These are phyloP conservation scores for Drosophila virilis DNA, from an alignment of 1,140 invertebrate genomes.

Conservation along the genomic window DNA sequence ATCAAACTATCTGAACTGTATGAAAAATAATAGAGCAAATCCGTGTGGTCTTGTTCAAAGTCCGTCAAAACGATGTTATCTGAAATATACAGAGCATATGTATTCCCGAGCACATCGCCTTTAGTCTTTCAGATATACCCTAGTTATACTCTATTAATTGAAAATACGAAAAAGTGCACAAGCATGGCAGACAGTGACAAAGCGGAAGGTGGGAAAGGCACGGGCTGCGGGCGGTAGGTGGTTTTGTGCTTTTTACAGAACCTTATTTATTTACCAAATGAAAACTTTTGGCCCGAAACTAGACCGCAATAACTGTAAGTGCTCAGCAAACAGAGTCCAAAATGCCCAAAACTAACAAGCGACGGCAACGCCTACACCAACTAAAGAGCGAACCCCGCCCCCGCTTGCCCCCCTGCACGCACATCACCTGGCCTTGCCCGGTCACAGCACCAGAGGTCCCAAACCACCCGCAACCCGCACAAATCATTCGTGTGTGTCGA, in stretches of 20 bases:
- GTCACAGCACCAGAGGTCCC: constrained; percentile 3
- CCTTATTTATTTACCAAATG: constrained; percentile 68
- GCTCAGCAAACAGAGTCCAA: constrained; percentile 63
- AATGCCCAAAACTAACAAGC: constrained; percentile 47
- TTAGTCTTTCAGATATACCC: background rate
- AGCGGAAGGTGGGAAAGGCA: background rate
- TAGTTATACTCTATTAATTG: background rate
- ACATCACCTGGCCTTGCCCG: constrained; percentile 3
- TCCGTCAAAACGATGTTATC: background rate
- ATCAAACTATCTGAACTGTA: background rate
- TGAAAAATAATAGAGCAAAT: too few species aligned
- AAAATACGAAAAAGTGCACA: too few species aligned
- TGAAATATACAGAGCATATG: background rate
- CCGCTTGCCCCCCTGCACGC: background rate
- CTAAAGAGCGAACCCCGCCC: constrained; percentile 26
- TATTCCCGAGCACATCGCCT: too few species aligned
- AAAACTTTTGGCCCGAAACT: constrained; percentile 56
- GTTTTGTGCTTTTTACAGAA: constrained; percentile 10
- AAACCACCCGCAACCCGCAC: background rate
- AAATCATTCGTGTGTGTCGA: constrained; percentile 53
- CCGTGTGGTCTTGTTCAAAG: background rate
- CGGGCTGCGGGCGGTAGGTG: background rate
- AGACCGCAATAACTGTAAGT: constrained; percentile 80
- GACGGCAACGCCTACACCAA: constrained; percentile 7
- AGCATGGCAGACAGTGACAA: constrained; percentile 8